Percentiles rank a stretch among this genome's conserved stretches.
Evolutionary conservation across 2,888 invertebrate genomes (phyloP).

Genomic region (Siphonodentalium dalli): DNA sequence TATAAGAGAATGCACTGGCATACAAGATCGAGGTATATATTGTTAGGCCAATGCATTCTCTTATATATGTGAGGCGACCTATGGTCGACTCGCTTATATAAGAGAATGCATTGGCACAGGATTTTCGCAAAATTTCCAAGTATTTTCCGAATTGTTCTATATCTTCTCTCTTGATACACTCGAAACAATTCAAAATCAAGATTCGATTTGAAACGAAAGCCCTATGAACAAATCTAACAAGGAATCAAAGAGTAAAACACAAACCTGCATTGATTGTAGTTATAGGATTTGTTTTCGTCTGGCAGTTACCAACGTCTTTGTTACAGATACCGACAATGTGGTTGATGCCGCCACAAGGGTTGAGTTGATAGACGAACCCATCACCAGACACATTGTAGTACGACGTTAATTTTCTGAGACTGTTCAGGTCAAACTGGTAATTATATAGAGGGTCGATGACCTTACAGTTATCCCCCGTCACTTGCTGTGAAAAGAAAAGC

Average conservation of each 20-base stretch:
- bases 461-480: constrained; percentile 45
- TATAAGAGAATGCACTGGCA: too few relatives aligned
- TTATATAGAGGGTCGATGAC: constrained; percentile 54
- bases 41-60: too few relatives aligned
- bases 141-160: too few relatives aligned
- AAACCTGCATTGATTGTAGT: constrained; percentile 36
- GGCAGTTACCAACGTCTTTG: constrained; percentile 36
- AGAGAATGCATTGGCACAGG: too few relatives aligned
- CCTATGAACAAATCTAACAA: neutral
- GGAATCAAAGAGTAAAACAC: neutral
- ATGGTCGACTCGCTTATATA: too few relatives aligned
- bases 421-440: constrained; percentile 51
- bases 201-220: neutral
- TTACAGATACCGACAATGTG: constrained; percentile 21
- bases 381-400: constrained; percentile 43
- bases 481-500: constrained; percentile 26
- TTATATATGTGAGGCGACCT: too few relatives aligned
- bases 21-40: too few relatives aligned
- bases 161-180: too few relatives aligned
- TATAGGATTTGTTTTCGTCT: constrained; percentile 32
- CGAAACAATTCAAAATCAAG: too few relatives aligned
- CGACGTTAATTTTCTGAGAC: constrained; percentile 35
- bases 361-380: constrained; percentile 46
- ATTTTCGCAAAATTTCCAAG: too few relatives aligned
- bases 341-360: constrained; percentile 50